A percentile compares a stretch with the other conserved stretches of the same genome.
These are phyloP conservation scores for Crocallis elinguaria DNA, from an alignment of 2,888 invertebrate species.

Conservation along the genomic window DNA sequence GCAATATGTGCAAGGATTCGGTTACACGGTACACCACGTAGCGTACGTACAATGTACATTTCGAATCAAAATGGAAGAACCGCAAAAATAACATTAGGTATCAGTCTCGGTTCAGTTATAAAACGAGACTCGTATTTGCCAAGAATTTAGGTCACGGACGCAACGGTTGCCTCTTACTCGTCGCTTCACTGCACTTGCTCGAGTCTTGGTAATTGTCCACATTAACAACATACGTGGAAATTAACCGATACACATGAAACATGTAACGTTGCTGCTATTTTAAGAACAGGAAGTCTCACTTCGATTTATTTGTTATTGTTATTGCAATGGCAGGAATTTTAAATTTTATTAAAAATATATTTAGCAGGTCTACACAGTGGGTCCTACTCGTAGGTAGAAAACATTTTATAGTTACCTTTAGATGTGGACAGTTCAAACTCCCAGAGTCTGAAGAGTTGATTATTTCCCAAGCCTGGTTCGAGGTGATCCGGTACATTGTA, in stretches of 20 bases:
- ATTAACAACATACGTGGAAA: conserved; percentile 42
- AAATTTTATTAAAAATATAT: neutral
- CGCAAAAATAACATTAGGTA: conserved; percentile 53
- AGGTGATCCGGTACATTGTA: conserved; percentile 90
- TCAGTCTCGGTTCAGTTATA: conserved; percentile 58
- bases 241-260: conserved; percentile 12
- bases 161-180: conserved; percentile 73
- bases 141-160: conserved; percentile 77
- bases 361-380: neutral
- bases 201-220: conserved; percentile 62
- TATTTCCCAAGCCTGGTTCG: conserved; percentile 94
- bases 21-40: conserved; percentile 37
- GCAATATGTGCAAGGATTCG: conserved; percentile 48
- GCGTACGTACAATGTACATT: no score
- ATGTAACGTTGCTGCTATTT: conserved; percentile 5
- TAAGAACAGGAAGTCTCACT: conserved; percentile 6
- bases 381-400: neutral
- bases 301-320: conserved; percentile 33
- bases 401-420: conserved; percentile 52
- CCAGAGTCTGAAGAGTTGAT: conserved; percentile 90
- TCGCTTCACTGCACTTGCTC: conserved; percentile 73
- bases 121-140: conserved; percentile 67
- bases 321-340: conserved; percentile 29
- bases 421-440: conserved; percentile 87
- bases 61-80: conserved; percentile 39